Percentiles rank a stretch among this genome's conserved stretches.
These are phyloP conservation scores for Darevskia mixta DNA, from an alignment of 2,797 vertebrate genomes.

Conservation along the genomic window DNA sequence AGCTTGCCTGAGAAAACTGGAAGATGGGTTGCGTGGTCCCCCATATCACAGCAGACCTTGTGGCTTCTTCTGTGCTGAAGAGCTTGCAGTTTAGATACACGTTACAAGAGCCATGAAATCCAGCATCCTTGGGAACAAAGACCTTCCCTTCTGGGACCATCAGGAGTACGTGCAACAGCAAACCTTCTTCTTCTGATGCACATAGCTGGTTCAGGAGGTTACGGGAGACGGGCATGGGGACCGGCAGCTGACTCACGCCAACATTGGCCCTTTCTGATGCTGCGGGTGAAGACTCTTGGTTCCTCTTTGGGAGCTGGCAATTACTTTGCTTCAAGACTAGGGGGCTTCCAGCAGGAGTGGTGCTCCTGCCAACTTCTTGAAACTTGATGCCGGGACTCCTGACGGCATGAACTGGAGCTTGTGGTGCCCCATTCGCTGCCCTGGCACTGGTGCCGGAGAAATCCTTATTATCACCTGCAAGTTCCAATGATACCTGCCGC, in stretches of 20 bases:
- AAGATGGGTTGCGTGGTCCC: constrained; percentile 87
- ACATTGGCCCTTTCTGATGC: constrained; percentile 1
- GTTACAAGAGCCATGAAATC: constrained; percentile 77
- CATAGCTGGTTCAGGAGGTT: constrained; percentile 9
- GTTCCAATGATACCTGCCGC: constrained; percentile 87
- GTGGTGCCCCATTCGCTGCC: constrained; percentile 2
- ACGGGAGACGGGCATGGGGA: neutral
- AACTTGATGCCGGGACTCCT: constrained; percentile 50
- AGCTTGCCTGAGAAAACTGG: constrained; percentile 88
- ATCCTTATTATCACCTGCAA: constrained; percentile 79
- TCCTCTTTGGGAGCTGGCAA: neutral
- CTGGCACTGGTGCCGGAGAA: constrained; percentile 63
- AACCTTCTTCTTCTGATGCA: constrained; percentile 64
- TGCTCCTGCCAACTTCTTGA: constrained; percentile 30
- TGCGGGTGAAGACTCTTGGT: constrained; percentile 28
- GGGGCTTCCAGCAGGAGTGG: neutral
- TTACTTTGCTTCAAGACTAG: neutral
- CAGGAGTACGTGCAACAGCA: constrained; percentile 88
- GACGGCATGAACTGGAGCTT: constrained; percentile 25
- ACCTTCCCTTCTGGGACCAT: constrained; percentile 93
- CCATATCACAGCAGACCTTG: constrained; percentile 88
- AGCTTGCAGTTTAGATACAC: constrained; percentile 93
- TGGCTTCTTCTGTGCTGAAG: constrained; percentile 87
- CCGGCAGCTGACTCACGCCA: neutral
- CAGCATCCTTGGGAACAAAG: constrained; percentile 74